Evolutionary conservation across 2,888 invertebrate species (phyloP), one percentile per base, ranked within the genome.

Genomic region (Andrena flavipes): DNA sequence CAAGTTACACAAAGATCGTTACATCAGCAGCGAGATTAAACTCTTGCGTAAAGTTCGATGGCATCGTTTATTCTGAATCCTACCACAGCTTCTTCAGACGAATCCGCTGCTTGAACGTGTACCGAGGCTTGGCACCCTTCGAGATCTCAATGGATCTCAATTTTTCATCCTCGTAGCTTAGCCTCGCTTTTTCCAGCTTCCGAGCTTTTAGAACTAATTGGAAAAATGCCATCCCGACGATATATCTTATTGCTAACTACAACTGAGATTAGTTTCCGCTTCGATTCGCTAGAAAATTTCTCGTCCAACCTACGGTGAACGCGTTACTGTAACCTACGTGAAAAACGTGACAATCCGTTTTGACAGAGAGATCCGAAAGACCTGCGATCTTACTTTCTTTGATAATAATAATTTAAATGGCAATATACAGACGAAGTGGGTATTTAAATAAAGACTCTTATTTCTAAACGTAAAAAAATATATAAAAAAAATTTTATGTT

Each of bases 81-180:
- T 81, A 93, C 93, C 90, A 86, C 68, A 91, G 82, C 82, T 84
- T 92, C 59, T 83, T 84, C 3, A 95, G 94, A 0, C 95, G 94
- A 91, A 95, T 95, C 92, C 94, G 95, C 85, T 95, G 95, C 8
- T 92, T 92, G 0, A 95, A 84, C 0, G 94, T 94, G 67, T 94
- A 94, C 81, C 94, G 94, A 0, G 94, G 93, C 73, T 94, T 92
- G 79, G 93, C 92, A 2, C 94, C 94, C 56, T 94, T 93, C 0
- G 94, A 93, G 76, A 94, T 90, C 84, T 94, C 92, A 62, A 96
- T 93, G 0, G 96, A 95, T 76, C 95, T 95, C 54, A 95, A 90
- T 91, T 96, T 96, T 90, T 96, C 96, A 79, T 95, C 94, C 88
- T 95, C 94, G 86, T 96, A 95, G 60, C 92, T 92, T 62, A 91